Conservation (phyloP, 2,113 vertebrate genomes). For the Perca fluviatilis region DNA sequence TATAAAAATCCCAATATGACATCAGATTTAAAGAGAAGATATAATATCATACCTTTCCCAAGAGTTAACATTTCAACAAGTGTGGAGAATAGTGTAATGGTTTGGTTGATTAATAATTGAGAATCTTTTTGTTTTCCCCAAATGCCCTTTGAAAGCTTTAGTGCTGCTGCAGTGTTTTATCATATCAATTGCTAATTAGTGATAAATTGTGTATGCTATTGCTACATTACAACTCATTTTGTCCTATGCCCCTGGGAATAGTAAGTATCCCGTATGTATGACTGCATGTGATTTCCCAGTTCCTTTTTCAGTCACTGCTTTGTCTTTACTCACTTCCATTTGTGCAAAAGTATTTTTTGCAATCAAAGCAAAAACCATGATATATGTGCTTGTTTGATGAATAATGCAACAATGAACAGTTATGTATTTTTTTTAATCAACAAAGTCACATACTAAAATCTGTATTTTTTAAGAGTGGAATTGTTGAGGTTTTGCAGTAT, state of each 20-base stretch:
- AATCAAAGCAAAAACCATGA: constrained; percentile 29
- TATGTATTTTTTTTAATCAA: constrained; percentile 14
- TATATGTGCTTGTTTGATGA: constrained; percentile 1
- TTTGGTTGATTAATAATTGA: constrained; percentile 73
- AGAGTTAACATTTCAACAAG: constrained; percentile 26
- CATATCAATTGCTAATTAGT: constrained; percentile 13
- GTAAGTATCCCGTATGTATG: neutral
- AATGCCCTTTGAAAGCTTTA: constrained; percentile 57
- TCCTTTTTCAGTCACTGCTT: constrained; percentile 43
- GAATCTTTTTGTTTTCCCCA: constrained; percentile 41
- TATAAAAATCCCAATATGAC: neutral
- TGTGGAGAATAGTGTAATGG: constrained; percentile 25
- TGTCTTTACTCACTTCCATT: constrained; percentile 37
- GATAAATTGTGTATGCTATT: neutral
- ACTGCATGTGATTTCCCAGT: constrained; percentile 34
- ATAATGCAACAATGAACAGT: neutral
- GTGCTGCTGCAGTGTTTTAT: neutral
- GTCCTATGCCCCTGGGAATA: neutral
- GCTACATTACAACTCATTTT: neutral
- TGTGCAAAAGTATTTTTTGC: constrained; percentile 47
- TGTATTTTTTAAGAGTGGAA: neutral
- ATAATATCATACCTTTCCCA: neutral
- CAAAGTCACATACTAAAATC: neutral
- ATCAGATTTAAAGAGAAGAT: neutral
- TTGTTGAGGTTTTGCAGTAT: neutral